Base-by-base conservation (phyloP, 2,113 vertebrate species). In the Irena cyanogastra region DNA sequence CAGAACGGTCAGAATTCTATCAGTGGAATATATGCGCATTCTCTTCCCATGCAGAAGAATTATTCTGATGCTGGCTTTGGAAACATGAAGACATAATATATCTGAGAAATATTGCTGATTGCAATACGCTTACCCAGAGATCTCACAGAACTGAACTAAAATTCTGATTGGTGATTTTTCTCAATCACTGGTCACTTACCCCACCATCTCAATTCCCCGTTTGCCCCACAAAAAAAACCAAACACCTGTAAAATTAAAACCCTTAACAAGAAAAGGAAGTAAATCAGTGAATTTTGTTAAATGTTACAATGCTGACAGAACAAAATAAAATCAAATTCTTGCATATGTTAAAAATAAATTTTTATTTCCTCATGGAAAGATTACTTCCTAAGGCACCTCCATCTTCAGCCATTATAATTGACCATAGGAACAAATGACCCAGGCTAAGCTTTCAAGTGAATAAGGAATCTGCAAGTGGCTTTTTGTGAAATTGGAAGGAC, bases 191-290 rank as follows among this genome's bases (percentile, higher is more conserved):
- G 12, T 27, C 21, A 63, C 39, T 41, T 13, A 44, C 44, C 8
- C 10, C 12, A 79, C 13, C 7, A 60, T 24, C 35, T 77, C 13
- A 65, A 11, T 64, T 44, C 4, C 15, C 7, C 4, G 4, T 45
- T 13, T 8, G 7, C 4, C 4, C 13, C 4, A 6, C 3, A 18
- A 31, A 65, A 52, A 56, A 30, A 12, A 1, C 1, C 2, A 11
- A n/a, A n/a, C 45, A 37, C 1, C 13, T 30, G 11, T 30, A 52
- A 50, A 69, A 77, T 20, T 31, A 44, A 66, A 45, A 4, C 1
- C 1, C 3, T 5, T 87, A n/a, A 39, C 7, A 64, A 19, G 3
- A 80, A 72, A 92, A 53, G 11, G 24, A 82, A 27, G 8, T 35
- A 71, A 72, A 4, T 74, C 4, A 13, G 10, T 41, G 27, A 47